Evolutionary conservation across 2,113 vertebrate genomes (phyloP).

Genomic region (Drymodes brunneopygia): DNA sequence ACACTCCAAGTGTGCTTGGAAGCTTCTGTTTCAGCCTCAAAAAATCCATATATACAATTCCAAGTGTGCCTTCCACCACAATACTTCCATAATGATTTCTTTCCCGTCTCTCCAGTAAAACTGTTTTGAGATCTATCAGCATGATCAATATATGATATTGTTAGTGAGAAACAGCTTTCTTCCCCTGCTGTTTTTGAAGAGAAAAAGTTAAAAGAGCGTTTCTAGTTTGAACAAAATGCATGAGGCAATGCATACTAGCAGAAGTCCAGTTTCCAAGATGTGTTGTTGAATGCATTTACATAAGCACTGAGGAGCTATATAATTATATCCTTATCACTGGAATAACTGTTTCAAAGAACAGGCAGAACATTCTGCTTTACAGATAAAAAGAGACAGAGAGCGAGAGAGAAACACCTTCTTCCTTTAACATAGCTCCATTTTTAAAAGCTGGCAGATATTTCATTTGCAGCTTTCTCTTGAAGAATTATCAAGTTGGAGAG

Average conservation of each 20-base stretch:
- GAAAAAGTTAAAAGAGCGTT: not conserved
- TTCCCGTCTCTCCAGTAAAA: not conserved
- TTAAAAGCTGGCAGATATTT: conserved; percentile 23
- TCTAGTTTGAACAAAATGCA: not conserved
- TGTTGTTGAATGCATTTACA: not conserved
- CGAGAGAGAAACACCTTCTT: not conserved
- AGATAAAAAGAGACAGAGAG: not conserved
- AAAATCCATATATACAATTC: not conserved
- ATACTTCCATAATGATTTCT: not conserved
- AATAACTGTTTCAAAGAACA: conserved; percentile 32
- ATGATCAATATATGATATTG: not conserved
- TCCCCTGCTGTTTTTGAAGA: not conserved
- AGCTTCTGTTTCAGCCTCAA: not conserved
- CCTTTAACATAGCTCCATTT: conserved; percentile 12
- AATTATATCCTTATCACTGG: conserved; percentile 1
- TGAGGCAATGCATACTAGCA: not conserved
- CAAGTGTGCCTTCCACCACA: not conserved
- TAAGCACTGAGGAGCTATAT: not conserved
- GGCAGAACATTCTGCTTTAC: not conserved
- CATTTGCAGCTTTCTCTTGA: conserved; percentile 38
- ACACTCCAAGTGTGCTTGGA: not conserved
- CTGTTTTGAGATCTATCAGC: not conserved
- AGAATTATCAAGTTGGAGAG: conserved; percentile 18
- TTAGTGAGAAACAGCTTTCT: not conserved
- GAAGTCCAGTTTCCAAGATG: not conserved